Conservation (phyloP, 2,888 invertebrate genomes). For the Spisula solida region DNA sequence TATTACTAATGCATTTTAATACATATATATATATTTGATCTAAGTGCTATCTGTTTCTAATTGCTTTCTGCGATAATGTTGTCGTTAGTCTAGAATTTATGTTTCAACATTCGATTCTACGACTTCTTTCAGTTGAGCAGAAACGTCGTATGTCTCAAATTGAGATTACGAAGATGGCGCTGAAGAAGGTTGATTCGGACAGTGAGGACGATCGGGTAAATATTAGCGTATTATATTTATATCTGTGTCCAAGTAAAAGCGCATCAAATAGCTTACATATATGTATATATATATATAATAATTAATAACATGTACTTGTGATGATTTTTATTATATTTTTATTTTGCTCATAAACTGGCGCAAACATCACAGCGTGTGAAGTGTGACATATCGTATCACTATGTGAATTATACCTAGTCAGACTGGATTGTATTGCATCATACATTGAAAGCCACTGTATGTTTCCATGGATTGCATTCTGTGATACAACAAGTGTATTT, state of each 20-base stretch:
- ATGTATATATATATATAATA: background rate
- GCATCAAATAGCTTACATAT: background rate
- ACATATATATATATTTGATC: background rate
- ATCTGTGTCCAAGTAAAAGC: background rate
- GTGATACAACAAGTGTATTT: background rate
- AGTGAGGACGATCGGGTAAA: constrained; percentile 83
- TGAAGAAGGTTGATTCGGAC: constrained; percentile 83
- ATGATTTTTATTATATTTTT: background rate
- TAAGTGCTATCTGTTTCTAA: background rate
- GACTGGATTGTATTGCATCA: background rate
- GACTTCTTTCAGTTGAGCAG: constrained; percentile 86
- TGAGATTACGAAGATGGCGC: constrained; percentile 83
- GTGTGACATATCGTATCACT: background rate
- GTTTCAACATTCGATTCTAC: background rate
- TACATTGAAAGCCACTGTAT: background rate
- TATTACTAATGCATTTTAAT: constrained; percentile 32
- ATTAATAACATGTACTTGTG: background rate
- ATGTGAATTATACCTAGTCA: background rate
- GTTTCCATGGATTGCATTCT: background rate
- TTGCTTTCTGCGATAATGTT: background rate
- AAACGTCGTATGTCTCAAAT: constrained; percentile 85
- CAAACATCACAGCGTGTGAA: background rate
- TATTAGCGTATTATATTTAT: background rate
- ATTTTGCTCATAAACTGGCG: background rate
- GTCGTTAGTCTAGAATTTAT: background rate